A percentile compares a stretch with the other conserved stretches of the same genome.
Evolutionary conservation across 2,888 invertebrate genomes (phyloP).

Genomic region (Agrypnus murinus): DNA sequence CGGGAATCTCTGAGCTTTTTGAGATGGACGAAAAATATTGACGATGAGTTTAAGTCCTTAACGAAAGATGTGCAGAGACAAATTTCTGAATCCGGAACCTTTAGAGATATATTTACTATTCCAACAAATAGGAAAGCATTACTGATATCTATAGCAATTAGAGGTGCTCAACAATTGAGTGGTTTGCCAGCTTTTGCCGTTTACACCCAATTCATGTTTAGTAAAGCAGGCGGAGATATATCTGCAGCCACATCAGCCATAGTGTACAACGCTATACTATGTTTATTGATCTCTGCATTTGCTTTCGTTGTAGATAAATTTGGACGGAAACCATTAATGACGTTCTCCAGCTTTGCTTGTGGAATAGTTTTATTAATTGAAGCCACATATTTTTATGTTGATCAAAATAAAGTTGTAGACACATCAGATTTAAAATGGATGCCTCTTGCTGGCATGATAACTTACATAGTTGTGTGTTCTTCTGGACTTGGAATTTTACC

Average conservation of each 20-base stretch:
- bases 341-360: slow-evolving; percentile 56
- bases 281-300: slow-evolving; percentile 51
- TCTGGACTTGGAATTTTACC: slow-evolving; percentile 63
- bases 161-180: slow-evolving; percentile 61
- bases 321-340: slow-evolving; percentile 59
- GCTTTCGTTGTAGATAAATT: slow-evolving; percentile 57
- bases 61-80: slow-evolving; percentile 62
- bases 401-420: slow-evolving; percentile 55
- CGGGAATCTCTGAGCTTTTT: slow-evolving; percentile 58
- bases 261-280: slow-evolving; percentile 57
- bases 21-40: slow-evolving; percentile 58
- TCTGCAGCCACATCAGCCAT: slow-evolving; percentile 62
- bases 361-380: slow-evolving; percentile 52
- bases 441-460: slow-evolving; percentile 62
- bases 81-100: slow-evolving; percentile 62
- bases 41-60: slow-evolving; percentile 57
- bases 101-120: slow-evolving; percentile 61
- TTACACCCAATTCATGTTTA: slow-evolving; percentile 63
- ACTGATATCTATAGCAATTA: slow-evolving; percentile 58
- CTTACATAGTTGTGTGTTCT: slow-evolving; percentile 53
- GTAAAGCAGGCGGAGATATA: slow-evolving; percentile 61
- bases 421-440: slow-evolving; percentile 60
- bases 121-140: slow-evolving; percentile 61
- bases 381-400: slow-evolving; percentile 60
- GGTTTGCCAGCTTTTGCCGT: slow-evolving; percentile 60